Evolutionary conservation across 2,888 invertebrate genomes (phyloP), one percentile per base, ranked within the genome.

Genomic region (Congeria kusceri): DNA sequence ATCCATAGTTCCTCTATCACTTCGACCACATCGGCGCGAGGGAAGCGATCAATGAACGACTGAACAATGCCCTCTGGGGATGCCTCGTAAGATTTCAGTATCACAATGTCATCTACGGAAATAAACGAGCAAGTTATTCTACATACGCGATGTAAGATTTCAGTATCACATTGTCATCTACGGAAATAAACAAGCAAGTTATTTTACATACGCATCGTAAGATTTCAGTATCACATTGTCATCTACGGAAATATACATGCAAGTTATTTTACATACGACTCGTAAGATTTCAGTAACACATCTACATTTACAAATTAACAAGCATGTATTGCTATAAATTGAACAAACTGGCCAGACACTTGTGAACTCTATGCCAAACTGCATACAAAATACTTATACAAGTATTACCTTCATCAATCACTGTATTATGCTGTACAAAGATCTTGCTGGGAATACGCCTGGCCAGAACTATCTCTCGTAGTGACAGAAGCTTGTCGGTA

Each of bases 361-460:
- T n/a, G n/a, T n/a, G n/a, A n/a, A n/a, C n/a, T 3, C 13, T 3
- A 39, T 39, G 9, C 32, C 4, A 9, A 9, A 15, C 39, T 39
- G 1, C 9, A 39, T 13, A 13, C 39, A 39, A 39, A 39, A 56
- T 56, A 27, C 11, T 18, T 5, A 1, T 13, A 9, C 18, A n/a
- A 11, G 28, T 1, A n/a, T 9, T 56, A 66, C 83, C 80, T 80
- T 94, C 96, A 95, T 95, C 93, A 44, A 95, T 81, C 27, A 94
- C 88, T 0, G 98, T 97, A 93, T 98, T 98, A 32, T 97, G 95
- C 92, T 98, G 98, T 25, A 98, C 97, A 91, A 98, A 96, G 92
- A 98, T 96, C 91, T 97, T 97, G 69, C 98, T 94, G 0, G 98
- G 98, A 92, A 97, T 97, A 91, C 98, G 97, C 92, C 98, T 96